Evolutionary conservation across 2,888 invertebrate genomes (phyloP), one percentile per base, ranked within the genome.

Genomic region (Acrobasis consociella): DNA sequence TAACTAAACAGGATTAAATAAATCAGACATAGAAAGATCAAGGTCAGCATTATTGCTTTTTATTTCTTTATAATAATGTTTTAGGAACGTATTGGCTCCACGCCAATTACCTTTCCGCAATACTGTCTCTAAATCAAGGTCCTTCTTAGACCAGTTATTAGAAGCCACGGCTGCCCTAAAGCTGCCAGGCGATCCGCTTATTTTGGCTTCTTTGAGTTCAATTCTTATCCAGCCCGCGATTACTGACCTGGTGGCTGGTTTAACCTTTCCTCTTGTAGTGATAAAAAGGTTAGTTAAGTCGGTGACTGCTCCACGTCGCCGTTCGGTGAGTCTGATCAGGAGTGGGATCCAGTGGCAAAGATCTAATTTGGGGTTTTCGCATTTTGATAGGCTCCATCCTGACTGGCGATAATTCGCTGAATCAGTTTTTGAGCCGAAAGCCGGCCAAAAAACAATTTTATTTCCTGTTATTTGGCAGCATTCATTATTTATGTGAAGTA

Each of bases 361-460:
- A 51, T 68, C 58, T 1, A 73, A 39, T 49, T 50, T 58, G 5
- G 53, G 13, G 31, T 51, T 22, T 16, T 13, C 13, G 49, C 60
- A 62, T 13, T 49, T n/a, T 1, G 15, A 31, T 17, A 71, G 16
- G 50, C 37, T 37, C 72, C 72, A 72, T 1, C 70, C 72, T 1
- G 70, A 68, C 52, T 73, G 73, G 9, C 65, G 46, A 52, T 67
- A 60, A 1, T 17, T 56, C 9, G 49, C 0, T n/a, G 46, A 50
- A 49, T 73, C 69, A 0, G 72, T 72, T 65, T 72, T 72, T 0
- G 72, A 71, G 0, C 73, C 72, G 55, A 69, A 72, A 1, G 2
- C 49, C 3, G 70, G 72, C 67, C 70, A 69, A 2, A 72, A 63
- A 2, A 56, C 64, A 1, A 75, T 55, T 3, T 9, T 13, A 0